Evolutionary conservation across 2,113 vertebrate genomes (phyloP).

Genomic region (Hydrolagus affinis): DNA sequence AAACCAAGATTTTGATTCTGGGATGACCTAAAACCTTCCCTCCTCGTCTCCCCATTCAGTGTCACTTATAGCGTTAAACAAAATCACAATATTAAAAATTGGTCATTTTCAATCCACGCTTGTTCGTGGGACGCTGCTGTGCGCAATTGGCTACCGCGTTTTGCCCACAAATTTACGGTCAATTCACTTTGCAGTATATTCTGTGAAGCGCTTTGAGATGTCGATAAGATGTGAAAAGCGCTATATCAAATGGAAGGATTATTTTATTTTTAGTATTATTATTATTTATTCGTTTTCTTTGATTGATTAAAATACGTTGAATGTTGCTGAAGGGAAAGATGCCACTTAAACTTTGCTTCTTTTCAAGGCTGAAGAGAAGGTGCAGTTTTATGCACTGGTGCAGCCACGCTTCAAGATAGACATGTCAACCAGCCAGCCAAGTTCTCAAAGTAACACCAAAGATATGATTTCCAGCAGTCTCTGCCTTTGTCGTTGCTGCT

Average conservation of each 20-base stretch:
- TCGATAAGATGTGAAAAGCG: too few species aligned
- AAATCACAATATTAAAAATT: too few species aligned
- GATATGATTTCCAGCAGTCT: slow-evolving; percentile 14
- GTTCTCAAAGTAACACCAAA: slow-evolving; percentile 12
- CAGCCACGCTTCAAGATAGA: background rate
- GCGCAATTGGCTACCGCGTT: too few species aligned
- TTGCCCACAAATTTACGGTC: too few species aligned
- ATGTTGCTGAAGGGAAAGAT: background rate
- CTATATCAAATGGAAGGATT: too few species aligned
- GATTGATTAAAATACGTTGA: background rate
- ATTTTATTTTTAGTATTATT: too few species aligned
- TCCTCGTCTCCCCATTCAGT: background rate
- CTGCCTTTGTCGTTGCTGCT: slow-evolving; percentile 11
- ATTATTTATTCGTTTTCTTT: background rate
- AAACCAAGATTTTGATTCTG: background rate
- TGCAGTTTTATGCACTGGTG: background rate
- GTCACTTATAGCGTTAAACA: background rate
- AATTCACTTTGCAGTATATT: too few species aligned
- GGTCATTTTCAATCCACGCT: too few species aligned
- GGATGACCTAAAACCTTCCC: background rate
- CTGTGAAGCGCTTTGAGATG: too few species aligned
- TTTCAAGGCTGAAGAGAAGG: background rate
- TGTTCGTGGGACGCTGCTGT: too few species aligned
- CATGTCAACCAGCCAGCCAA: background rate
- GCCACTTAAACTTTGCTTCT: background rate